A percentile compares a stretch with the other conserved stretches of the same genome.
Conservation (phyloP, 2,113 vertebrate genomes). For the Rhinogobius similis region DNA sequence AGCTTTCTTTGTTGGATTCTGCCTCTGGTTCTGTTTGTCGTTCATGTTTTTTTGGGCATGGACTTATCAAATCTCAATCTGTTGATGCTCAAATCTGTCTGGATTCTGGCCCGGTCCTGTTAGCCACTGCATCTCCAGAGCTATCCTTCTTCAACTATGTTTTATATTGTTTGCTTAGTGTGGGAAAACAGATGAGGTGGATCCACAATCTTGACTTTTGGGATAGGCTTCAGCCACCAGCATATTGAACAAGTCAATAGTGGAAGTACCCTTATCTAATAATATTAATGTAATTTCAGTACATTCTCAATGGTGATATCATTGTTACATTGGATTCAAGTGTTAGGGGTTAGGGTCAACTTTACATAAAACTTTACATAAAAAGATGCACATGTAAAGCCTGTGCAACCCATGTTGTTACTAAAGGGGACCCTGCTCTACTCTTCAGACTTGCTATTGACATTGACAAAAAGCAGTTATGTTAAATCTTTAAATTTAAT, state of each 20-base stretch:
- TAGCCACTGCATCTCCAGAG: slow-evolving; percentile 9
- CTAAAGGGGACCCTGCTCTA: too few relatives aligned
- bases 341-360: too few relatives aligned
- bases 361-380: too few relatives aligned
- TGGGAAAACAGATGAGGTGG: slow-evolving; percentile 15
- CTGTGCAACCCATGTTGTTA: too few relatives aligned
- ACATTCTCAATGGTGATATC: too few relatives aligned
- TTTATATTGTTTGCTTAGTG: slow-evolving; percentile 32
- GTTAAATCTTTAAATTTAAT: too few relatives aligned
- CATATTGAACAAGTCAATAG: background rate
- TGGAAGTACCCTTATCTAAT: background rate
- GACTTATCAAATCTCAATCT: slow-evolving; percentile 1
- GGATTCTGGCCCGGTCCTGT: background rate
- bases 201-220: background rate
- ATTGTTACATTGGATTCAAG: too few relatives aligned
- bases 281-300: too few relatives aligned
- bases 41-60: slow-evolving; percentile 10
- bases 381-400: too few relatives aligned
- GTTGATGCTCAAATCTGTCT: slow-evolving; percentile 3
- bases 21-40: slow-evolving; percentile 15
- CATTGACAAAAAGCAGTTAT: too few relatives aligned
- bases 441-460: too few relatives aligned
- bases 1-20: slow-evolving; percentile 37
- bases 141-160: slow-evolving; percentile 28
- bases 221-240: background rate